Percentiles rank a stretch among this genome's conserved stretches.
These are phyloP conservation scores for Caiman crocodilus DNA, from an alignment of 2,797 vertebrate species.

Conservation along the genomic window DNA sequence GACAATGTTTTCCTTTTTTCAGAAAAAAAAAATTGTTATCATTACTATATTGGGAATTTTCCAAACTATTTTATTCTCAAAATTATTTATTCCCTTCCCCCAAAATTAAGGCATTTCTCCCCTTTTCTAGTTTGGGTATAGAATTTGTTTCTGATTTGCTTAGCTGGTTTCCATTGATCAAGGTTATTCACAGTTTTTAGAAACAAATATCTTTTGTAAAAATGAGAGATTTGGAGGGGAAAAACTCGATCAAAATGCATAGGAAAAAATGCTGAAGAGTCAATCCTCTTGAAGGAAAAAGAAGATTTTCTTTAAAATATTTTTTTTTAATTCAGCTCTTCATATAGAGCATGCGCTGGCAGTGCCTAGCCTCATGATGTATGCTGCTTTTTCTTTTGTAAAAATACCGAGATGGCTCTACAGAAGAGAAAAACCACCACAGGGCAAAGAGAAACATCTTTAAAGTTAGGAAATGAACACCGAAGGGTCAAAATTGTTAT, in stretches of 20 bases:
- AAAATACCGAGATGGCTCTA: not conserved
- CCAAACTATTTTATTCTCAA: not conserved
- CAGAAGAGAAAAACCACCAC: conserved; percentile 4
- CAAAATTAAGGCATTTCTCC: too few species aligned
- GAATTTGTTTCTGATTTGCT: not conserved
- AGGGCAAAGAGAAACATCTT: not conserved
- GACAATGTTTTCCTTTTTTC: not conserved
- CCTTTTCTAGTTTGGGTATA: not conserved
- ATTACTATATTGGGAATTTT: not conserved
- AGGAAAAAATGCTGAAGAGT: not conserved
- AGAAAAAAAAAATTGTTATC: not conserved
- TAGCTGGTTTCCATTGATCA: not conserved
- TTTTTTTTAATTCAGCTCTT: not conserved
- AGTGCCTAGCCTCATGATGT: conserved; percentile 22
- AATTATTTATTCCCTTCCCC: not conserved
- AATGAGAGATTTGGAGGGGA: too few species aligned
- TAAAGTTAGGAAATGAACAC: conserved; percentile 11
- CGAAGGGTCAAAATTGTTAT: conserved; percentile 49
- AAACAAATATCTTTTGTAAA: too few species aligned
- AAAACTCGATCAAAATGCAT: not conserved
- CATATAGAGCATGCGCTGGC: not conserved
- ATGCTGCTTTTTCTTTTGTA: conserved; percentile 1
- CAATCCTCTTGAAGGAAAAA: not conserved
- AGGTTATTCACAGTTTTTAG: not conserved
- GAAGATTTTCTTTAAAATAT: not conserved